Base-by-base conservation (phyloP, 2,797 vertebrate species). In the Macrochelys suwanniensis region DNA sequence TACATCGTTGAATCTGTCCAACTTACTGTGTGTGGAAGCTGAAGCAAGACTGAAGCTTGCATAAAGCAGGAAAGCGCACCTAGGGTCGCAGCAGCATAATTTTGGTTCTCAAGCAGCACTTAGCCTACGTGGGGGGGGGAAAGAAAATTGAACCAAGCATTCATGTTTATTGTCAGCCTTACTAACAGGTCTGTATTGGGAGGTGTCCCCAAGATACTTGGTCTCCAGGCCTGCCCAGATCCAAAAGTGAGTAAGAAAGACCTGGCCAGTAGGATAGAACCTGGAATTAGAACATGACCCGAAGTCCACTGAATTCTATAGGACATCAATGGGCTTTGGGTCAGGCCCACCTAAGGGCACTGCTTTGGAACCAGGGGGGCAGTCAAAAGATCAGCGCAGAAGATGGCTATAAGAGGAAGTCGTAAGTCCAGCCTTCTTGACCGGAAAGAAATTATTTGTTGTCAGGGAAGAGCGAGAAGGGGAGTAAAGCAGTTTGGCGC, bases 31-130 rank as follows among this genome's bases (percentile, higher is more conserved):
- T 11, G 59, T 68, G 77, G 74, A 77, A 77, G 74, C 89, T 76
- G 87, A 87, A 90, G 92, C 21, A 93, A 95, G 71, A 85, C 49
- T 78, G 94, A 45, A 68, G 90, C 89, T 74, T 47, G 89, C 83
- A 80, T 17, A 76, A 88, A 92, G 88, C 80, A 80, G 82, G 71
- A 16, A 94, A 80, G 89, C 7, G 16, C 6, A 45, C 68, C 81
- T 16, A 81, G 85, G 94, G 95, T 16, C 50, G 59, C 89, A 93
- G 84, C 77, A 92, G 31, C 47, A 50, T 74, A 94, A 95, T 21
- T 65, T 74, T 93, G 84, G 94, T 87, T 80, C 92, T 89, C 93
- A 93, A 97, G 93, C 82, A 96, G 65, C 76, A 42, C 59, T 17
- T 16, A 8, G 11, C 61, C 1, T 82, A 83, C 89, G 82, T 47